Evolutionary conservation across 2,888 invertebrate genomes (phyloP), one percentile per base, ranked within the genome.

Genomic region (Hesperia comma): DNA sequence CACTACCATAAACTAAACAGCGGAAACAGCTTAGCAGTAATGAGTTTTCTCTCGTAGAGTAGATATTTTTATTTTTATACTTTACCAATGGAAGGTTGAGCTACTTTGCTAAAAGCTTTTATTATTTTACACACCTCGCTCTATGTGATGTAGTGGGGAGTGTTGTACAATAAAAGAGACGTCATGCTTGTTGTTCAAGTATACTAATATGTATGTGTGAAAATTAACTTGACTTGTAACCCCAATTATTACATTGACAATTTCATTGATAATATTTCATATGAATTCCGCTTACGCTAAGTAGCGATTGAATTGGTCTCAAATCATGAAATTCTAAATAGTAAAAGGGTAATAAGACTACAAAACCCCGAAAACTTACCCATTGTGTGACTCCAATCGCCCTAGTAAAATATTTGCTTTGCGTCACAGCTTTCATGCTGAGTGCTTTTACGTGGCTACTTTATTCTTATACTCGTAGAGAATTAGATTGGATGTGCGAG

Each of bases 361-460:
- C 3, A 37, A 37, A 37, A 10, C 37, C 37, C 10, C 10, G 17
- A 55, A 26, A 53, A 53, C 12, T 19, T 53, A 26, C 19, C 55
- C 10, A n/a, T 41, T 15, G 53, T 54, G 51, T 12, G 49, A 7
- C 19, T 10, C 53, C 15, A n/a, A 14, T 41, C 54, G 54, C 54
- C 55, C 62, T 55, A 17, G 17, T 26, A 43, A 32, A 62, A 62
- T 62, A 62, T 62, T 62, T 62, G 55, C 33, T 62, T 55, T 43
- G 33, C 55, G 54, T 55, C 62, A 55, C 43, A 41, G 55, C 62
- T 55, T 55, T 62, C 41, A 55, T 55, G 17, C 55, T 43, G 62
- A 62, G 62, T 43, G 62, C 55, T 62, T 62, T 62, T 55, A 60
- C 46, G 21, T 33, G 19, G 60, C 60, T 60, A 60, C 60, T 33